Percentiles rank a stretch among this genome's conserved stretches.
phyloP scores from a whole-genome alignment of 1,140 invertebrate genomes.

The Venustaconcha ellipsiformis region DNA sequence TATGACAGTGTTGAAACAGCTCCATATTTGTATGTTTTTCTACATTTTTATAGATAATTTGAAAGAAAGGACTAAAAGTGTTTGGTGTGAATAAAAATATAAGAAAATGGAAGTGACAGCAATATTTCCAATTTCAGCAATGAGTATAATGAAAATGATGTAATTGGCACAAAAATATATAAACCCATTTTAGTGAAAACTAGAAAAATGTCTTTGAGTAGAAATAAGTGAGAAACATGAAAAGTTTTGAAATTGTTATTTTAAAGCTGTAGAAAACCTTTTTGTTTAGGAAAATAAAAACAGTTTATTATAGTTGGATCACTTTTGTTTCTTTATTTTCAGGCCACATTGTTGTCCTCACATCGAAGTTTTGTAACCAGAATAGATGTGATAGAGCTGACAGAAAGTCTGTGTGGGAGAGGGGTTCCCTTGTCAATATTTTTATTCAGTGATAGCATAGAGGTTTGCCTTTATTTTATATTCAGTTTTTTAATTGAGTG shows the following conservation, averaged over 20 bases:
- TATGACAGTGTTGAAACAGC: no score
- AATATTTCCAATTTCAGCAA: no score
- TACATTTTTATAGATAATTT: no score
- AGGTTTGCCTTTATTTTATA: slow-evolving; percentile 73
- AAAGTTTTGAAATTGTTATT: not conserved
- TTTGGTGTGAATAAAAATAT: no score
- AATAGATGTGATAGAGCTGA: slow-evolving; percentile 90
- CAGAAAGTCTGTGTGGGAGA: slow-evolving; percentile 85
- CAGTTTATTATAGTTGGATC: not conserved
- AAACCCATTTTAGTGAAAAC: no score
- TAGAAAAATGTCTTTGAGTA: not conserved
- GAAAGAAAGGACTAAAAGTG: no score
- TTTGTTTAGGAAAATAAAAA: not conserved
- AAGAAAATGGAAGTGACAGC: no score
- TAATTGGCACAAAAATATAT: no score
- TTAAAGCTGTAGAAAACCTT: not conserved
- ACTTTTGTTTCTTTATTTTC: slow-evolving; percentile 51
- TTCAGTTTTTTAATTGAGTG: not conserved
- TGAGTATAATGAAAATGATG: no score
- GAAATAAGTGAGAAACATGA: not conserved
- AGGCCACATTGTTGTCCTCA: slow-evolving; percentile 90
- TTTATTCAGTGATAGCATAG: slow-evolving; percentile 93
- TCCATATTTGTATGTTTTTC: no score
- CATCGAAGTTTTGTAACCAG: slow-evolving; percentile 88
- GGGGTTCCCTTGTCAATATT: slow-evolving; percentile 90